Conservation (phyloP, 2,797 vertebrate genomes). For the Chloroceryle inda region DNA sequence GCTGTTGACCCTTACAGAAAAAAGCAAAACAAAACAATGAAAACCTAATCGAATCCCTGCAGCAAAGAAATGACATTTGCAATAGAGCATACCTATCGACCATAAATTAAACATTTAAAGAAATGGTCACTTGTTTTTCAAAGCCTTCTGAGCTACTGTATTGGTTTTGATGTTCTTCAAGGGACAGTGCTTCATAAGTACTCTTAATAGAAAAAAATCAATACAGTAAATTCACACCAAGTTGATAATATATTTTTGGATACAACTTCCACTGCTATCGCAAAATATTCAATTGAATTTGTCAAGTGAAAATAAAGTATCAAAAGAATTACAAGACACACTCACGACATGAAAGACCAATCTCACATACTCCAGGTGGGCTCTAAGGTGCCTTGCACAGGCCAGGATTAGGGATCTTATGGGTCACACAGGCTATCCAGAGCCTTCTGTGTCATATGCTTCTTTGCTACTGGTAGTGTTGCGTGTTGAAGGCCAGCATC, state of each 20-base stretch:
- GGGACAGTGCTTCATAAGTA: neutral
- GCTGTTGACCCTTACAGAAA: neutral
- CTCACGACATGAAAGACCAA: neutral
- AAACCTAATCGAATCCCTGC: neutral
- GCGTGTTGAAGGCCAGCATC: accelerated
- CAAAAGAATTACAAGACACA: neutral
- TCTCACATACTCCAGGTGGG: neutral
- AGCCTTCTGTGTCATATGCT: neutral
- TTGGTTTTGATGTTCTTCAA: neutral
- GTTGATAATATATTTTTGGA: neutral
- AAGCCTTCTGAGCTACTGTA: neutral
- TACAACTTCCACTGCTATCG: neutral
- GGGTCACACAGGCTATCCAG: neutral
- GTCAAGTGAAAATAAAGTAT: neutral
- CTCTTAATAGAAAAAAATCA: neutral
- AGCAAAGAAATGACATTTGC: neutral
- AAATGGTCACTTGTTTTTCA: neutral
- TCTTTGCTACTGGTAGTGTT: neutral
- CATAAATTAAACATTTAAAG: neutral
- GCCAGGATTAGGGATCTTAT: neutral
- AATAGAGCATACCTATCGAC: neutral
- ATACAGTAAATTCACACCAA: neutral
- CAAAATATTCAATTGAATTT: neutral
- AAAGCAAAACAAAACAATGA: neutral
- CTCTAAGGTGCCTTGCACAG: neutral